A percentile compares a stretch with the other conserved stretches of the same genome.
phyloP scores from a whole-genome alignment of 2,888 invertebrate genomes.

The Sphaeridia pumilis region DNA sequence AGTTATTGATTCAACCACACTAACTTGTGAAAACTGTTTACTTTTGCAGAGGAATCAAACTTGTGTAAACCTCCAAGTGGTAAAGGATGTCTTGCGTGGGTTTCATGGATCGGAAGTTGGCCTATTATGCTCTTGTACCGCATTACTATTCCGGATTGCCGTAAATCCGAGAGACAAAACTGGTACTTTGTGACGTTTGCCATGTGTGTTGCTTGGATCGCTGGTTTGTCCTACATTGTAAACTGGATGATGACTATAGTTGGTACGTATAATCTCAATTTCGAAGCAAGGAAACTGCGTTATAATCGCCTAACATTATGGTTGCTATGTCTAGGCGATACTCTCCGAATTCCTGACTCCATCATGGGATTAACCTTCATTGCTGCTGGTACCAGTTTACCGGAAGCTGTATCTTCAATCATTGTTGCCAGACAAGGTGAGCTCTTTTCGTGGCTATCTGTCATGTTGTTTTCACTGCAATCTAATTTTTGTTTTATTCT shows the following conservation, averaged over 20 bases:
- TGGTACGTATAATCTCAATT: too few species aligned
- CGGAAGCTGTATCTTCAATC: constrained; percentile 86
- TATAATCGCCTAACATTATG: too few species aligned
- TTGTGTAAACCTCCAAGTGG: constrained; percentile 19
- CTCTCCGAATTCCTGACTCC: constrained; percentile 79
- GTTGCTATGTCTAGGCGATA: constrained; percentile 68
- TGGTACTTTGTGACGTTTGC: constrained; percentile 81
- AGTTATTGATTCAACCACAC: too few species aligned
- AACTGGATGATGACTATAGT: constrained; percentile 95
- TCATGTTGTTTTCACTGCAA: too few species aligned
- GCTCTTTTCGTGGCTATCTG: background rate
- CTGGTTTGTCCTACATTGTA: constrained; percentile 76
- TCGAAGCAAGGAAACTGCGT: too few species aligned
- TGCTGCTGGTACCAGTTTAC: constrained; percentile 85
- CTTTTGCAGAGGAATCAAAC: constrained; percentile 23
- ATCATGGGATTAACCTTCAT: constrained; percentile 93
- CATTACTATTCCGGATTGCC: constrained; percentile 82
- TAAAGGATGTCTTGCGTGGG: constrained; percentile 19
- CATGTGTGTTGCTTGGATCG: constrained; percentile 91
- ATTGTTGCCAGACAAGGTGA: constrained; percentile 85
- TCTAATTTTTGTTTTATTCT: too few species aligned
- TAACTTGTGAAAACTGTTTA: too few species aligned
- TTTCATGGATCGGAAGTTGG: constrained; percentile 67
- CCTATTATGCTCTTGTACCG: constrained; percentile 73
- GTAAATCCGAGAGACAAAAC: constrained; percentile 66